Evolutionary conservation across 2,888 invertebrate genomes (phyloP), one percentile per base, ranked within the genome.

Genomic region (Pachydiplax longipennis): DNA sequence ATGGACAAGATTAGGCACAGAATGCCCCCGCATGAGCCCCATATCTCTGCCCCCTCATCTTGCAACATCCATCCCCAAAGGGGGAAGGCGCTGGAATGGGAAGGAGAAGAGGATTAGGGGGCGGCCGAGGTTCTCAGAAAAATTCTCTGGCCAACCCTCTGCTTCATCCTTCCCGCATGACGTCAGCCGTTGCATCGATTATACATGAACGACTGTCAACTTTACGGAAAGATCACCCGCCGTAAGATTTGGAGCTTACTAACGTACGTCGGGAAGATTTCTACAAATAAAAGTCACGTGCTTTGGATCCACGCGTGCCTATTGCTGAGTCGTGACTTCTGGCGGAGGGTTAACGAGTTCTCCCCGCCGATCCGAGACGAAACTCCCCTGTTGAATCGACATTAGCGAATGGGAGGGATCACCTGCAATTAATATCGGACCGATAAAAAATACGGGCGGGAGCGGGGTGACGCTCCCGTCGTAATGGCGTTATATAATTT

Each of bases 161-260:
- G 35, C 58, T 58, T 10, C 35, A n/a, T 58, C n/a, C 83, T 35
- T 22, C 61, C 37, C 87, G 61, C 61, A 61, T 87, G 87, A 87
- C 87, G 87, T 65, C 65, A 37, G 37, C 61, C 37, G 61, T 58
- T 87, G 87, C 87, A 87, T 87, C 87, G 87, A 83, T 83, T 83
- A 83, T 35, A 83, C 83, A 35, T 83, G 58, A 87, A 73, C 61
- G 87, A 58, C 37, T 87, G 87, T 87, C 61, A 61, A 83, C 53
- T 83, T 83, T 83, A 58, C 58, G 83, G 35, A 83, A 83, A 35
- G 35, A 83, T 53, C 83, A 35, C 58, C 35, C 58, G 58, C 31
- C 58, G 83, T 58, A 35, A 83, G 53, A 53, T 83, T 83, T 83
- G 35, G 35, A 83, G 53, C 44, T 44, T 37, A 37, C 37, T 37